Evolutionary conservation across 2,113 vertebrate genomes (phyloP).

Genomic region (Dipodomys merriami): DNA sequence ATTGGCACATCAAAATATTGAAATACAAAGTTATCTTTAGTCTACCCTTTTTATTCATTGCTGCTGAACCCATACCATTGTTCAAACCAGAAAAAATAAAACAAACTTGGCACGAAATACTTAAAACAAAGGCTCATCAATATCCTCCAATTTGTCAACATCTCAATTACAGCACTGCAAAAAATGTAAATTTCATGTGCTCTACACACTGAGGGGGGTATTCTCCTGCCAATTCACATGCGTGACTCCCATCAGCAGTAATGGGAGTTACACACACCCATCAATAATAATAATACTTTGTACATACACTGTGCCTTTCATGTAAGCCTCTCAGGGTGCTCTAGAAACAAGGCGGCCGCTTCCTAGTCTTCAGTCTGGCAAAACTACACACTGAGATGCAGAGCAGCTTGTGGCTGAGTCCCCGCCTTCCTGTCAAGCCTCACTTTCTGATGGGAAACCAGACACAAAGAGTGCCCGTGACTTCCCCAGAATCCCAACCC

Average conservation of each 20-base stretch:
- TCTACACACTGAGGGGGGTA: conserved; percentile 88
- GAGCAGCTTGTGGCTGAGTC: conserved; percentile 78
- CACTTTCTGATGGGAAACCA: conserved; percentile 73
- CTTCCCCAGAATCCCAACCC: conserved; percentile 62
- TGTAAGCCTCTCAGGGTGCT: conserved; percentile 75
- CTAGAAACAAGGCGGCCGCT: conserved; percentile 73
- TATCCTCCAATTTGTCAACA: conserved; percentile 91
- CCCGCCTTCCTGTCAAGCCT: conserved; percentile 83
- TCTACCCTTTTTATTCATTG: conserved; percentile 86
- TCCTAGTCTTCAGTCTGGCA: conserved; percentile 70
- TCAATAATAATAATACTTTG: conserved; percentile 85
- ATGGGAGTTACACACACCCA: conserved; percentile 89
- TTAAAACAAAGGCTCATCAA: conserved; percentile 91
- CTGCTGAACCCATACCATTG: conserved; percentile 88
- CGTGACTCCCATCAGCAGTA: conserved; percentile 86
- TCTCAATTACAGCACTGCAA: conserved; percentile 90
- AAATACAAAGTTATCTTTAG: conserved; percentile 89
- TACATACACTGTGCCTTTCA: conserved; percentile 81
- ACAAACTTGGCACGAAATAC: conserved; percentile 89
- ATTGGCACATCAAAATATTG: conserved; percentile 91
- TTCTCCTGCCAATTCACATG: conserved; percentile 88
- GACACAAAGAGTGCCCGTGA: conserved; percentile 69
- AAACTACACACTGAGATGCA: conserved; percentile 73
- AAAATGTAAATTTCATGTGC: conserved; percentile 89
- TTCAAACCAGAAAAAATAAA: conserved; percentile 88